phyloP scores from a whole-genome alignment of 53 echinoderm and acorn worm genomes.

The Glandiceps talaboti region DNA sequence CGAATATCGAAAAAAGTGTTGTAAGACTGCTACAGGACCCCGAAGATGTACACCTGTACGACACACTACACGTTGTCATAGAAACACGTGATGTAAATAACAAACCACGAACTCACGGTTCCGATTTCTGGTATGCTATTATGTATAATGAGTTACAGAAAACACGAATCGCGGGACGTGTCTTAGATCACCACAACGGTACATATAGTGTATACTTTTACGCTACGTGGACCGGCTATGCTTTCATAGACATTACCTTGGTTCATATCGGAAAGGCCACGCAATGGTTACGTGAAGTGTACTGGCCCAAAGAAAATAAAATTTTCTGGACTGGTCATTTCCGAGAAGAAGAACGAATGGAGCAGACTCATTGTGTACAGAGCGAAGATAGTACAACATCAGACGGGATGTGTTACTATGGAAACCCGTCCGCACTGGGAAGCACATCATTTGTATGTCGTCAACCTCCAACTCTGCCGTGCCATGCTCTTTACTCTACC shows the following conservation, averaged over 20 bases:
- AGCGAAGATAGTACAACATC: neutral
- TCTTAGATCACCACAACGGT: slow-evolving; percentile 19
- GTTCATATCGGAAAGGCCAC: slow-evolving; percentile 13
- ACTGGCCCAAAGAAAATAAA: slow-evolving; percentile 20
- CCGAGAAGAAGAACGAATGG: neutral
- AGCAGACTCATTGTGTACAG: neutral
- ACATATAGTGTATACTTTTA: slow-evolving; percentile 19
- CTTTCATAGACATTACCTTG: neutral
- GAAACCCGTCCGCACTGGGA: slow-evolving; percentile 23
- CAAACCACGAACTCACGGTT: slow-evolving; percentile 2
- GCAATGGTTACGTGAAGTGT: slow-evolving; percentile 22
- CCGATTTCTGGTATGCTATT: slow-evolving; percentile 22
- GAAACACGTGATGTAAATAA: slow-evolving; percentile 6
- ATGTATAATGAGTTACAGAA: neutral
- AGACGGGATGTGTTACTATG: slow-evolving; percentile 9
- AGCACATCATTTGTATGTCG: slow-evolving; percentile 22
- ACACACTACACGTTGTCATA: slow-evolving; percentile 11
- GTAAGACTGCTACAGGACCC: neutral
- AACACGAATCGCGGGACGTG: slow-evolving; percentile 9
- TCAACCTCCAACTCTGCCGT: slow-evolving; percentile 7
- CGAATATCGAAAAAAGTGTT: neutral
- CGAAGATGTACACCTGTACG: slow-evolving; percentile 6
- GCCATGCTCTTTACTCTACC: slow-evolving; percentile 1
- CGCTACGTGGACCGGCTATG: slow-evolving; percentile 8
- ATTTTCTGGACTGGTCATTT: slow-evolving; percentile 16